Evolutionary conservation across 2,888 invertebrate species (phyloP).

Genomic region (Scelioninae gen. 1): DNA sequence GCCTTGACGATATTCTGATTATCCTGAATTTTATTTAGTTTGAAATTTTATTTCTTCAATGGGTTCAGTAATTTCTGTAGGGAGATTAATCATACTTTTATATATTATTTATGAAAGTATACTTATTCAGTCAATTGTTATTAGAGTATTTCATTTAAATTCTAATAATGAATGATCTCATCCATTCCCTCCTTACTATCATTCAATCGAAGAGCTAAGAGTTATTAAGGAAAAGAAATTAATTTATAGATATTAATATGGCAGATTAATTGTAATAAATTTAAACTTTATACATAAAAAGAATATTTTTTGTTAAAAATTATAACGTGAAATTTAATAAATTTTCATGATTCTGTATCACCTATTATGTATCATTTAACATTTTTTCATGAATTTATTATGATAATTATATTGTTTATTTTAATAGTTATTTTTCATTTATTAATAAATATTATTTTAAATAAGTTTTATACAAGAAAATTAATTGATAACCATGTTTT

Average conservation of each 20-base stretch:
- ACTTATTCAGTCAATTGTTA: constrained; percentile 85
- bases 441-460: constrained; percentile 86
- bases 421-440: constrained; percentile 87
- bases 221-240: constrained; percentile 82
- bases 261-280: constrained; percentile 87
- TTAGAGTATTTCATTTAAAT: constrained; percentile 83
- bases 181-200: constrained; percentile 74
- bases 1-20: constrained; percentile 91
- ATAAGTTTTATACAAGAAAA: constrained; percentile 86
- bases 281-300: constrained; percentile 89
- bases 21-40: constrained; percentile 87
- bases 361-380: constrained; percentile 88
- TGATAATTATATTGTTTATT: constrained; percentile 87
- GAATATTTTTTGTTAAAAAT: constrained; percentile 87
- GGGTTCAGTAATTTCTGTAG: constrained; percentile 88
- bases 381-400: constrained; percentile 87
- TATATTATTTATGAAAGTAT: constrained; percentile 88
- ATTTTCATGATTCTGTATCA: constrained; percentile 87
- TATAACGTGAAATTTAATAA: constrained; percentile 53
- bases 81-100: constrained; percentile 87
- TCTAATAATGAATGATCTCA: constrained; percentile 87
- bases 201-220: constrained; percentile 73
- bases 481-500: constrained; percentile 87
- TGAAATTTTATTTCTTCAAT: constrained; percentile 90
- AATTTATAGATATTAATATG: too few species aligned